Conservation (phyloP, 2,888 invertebrate genomes). For the Drosophila phalerata region DNA sequence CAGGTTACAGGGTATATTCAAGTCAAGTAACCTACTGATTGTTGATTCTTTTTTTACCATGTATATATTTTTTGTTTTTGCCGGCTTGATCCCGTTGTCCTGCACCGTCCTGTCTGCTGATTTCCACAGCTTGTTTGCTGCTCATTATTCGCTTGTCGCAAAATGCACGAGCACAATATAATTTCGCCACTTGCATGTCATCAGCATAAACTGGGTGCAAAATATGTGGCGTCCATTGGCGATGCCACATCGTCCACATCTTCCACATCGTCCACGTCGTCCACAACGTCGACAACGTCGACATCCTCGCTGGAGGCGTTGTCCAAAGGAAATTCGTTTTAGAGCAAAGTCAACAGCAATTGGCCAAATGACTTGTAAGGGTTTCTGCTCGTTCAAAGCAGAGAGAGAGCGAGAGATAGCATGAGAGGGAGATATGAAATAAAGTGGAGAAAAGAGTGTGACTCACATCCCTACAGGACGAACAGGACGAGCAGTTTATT, state of each 20-base stretch:
- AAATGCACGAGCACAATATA: slow-evolving; percentile 72
- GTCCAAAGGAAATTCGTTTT: slow-evolving; percentile 71
- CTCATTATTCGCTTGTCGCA: slow-evolving; percentile 81
- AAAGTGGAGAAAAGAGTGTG: neutral
- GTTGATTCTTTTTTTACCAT: slow-evolving; percentile 6
- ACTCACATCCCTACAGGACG: slow-evolving; percentile 34
- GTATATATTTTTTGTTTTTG: slow-evolving; percentile 23
- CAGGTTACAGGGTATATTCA: slow-evolving; percentile 1
- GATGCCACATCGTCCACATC: slow-evolving; percentile 12
- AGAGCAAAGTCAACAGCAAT: slow-evolving; percentile 81
- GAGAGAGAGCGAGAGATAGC: neutral
- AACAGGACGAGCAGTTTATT: slow-evolving; percentile 64
- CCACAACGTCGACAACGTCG: neutral
- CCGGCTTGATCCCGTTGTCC: slow-evolving; percentile 19
- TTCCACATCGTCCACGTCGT: slow-evolving; percentile 8
- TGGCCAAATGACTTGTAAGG: slow-evolving; percentile 82
- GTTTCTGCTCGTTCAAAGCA: slow-evolving; percentile 36
- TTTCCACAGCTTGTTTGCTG: slow-evolving; percentile 73
- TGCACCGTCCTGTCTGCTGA: slow-evolving; percentile 46
- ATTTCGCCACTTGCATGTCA: slow-evolving; percentile 83
- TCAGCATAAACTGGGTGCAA: slow-evolving; percentile 84
- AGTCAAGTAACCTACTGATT: neutral
- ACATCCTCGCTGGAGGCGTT: slow-evolving; percentile 27
- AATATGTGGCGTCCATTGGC: slow-evolving; percentile 74
- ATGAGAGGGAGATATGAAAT: neutral